Evolutionary conservation across 2,797 vertebrate genomes (phyloP).

Genomic region (Gymnodraco acuticeps): DNA sequence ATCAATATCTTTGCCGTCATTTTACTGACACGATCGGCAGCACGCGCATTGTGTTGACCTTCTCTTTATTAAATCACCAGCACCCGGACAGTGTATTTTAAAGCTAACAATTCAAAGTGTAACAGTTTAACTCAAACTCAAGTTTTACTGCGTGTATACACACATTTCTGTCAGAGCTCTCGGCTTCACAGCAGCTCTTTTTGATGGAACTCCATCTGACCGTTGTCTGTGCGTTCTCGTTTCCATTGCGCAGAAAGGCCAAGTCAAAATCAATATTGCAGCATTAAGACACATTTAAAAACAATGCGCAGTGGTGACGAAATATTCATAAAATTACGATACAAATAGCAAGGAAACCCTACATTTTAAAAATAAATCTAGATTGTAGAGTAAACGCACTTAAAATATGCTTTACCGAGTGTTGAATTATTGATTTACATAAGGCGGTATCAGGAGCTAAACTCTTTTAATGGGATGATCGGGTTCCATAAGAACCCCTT

Average conservation of each 20-base stretch:
- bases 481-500: background rate
- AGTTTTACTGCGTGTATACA: too few relatives aligned
- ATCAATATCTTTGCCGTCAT: too few relatives aligned
- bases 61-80: too few relatives aligned
- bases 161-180: background rate
- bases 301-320: background rate
- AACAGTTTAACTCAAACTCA: background rate
- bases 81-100: too few relatives aligned
- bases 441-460: background rate
- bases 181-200: background rate
- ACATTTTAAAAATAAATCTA: background rate
- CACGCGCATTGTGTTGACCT: too few relatives aligned
- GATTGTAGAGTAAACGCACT: background rate
- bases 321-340: background rate
- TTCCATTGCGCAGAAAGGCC: too few relatives aligned
- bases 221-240: too few relatives aligned
- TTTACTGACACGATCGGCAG: too few relatives aligned
- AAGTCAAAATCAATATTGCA: background rate
- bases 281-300: background rate
- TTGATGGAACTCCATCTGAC: too few relatives aligned
- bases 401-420: too few relatives aligned
- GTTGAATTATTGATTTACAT: background rate
- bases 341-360: background rate
- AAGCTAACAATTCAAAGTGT: background rate
- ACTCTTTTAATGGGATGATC: background rate